These are phyloP conservation scores for Polypterus bichir DNA, from an alignment of 2,113 vertebrate species.

Conservation along the genomic window DNA sequence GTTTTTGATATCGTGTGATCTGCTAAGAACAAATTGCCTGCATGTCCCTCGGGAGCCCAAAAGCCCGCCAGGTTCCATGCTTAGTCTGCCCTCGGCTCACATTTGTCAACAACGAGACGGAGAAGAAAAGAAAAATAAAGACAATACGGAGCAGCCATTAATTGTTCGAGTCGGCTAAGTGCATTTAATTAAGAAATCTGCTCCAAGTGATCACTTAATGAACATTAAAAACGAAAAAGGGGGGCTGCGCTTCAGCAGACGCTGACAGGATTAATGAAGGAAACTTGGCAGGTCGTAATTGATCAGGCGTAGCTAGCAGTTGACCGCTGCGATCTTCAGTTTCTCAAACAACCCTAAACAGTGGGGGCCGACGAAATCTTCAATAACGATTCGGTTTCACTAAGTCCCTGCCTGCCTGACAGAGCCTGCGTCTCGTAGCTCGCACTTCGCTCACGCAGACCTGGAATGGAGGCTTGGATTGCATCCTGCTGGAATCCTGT, in stretches of 20 bases:
- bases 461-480: slow-evolving; percentile 28
- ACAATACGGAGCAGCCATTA: neutral
- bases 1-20: neutral
- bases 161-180: neutral
- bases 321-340: slow-evolving; percentile 35
- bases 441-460: slow-evolving; percentile 13
- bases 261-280: slow-evolving; percentile 9
- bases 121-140: neutral
- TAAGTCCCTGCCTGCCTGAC: neutral
- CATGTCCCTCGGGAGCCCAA: neutral
- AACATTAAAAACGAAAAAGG: neutral
- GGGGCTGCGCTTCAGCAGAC: slow-evolving; percentile 4
- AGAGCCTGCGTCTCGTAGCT: slow-evolving; percentile 24
- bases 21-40: slow-evolving; percentile 2
- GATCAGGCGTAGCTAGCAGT: slow-evolving; percentile 13
- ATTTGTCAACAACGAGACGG: neutral
- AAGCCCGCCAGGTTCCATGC: neutral
- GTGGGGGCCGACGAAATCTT: slow-evolving; percentile 29
- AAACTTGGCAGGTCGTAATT: neutral
- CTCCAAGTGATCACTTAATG: slow-evolving; percentile 9
- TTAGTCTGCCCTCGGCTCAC: neutral
- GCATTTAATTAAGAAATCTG: neutral
- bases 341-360: slow-evolving; percentile 36
- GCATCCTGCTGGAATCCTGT: slow-evolving; percentile 24
- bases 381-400: slow-evolving; percentile 43